Evolutionary conservation across 2,797 vertebrate species (phyloP), one percentile per base, ranked within the genome.

Genomic region (Macrochelys suwanniensis): DNA sequence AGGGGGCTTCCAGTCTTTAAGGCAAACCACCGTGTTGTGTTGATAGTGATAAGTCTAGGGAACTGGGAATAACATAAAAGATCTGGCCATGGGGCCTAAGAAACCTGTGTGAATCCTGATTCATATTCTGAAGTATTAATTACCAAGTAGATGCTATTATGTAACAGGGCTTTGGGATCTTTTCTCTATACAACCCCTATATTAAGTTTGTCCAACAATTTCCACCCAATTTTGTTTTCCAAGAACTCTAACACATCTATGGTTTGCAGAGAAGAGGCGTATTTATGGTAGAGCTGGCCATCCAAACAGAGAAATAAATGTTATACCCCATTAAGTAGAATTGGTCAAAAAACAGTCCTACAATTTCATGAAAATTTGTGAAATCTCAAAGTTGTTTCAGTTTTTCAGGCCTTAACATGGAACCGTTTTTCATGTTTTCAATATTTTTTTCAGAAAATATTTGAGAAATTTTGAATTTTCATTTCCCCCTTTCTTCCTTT

Each of bases 381-480:
- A 71, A 71, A 71, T 37, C 37, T 71, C 17, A 71, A 71, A 9
- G 17, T 23, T 71, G 8, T 23, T 68, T 68, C n/a, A 23, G 5
- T 71, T 71, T 71, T 68, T n/a, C 65, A 71, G 0, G 1, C 1
- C 12, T 78, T 81, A 42, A 53, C 42, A 90, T 3, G 0, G 2
- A 87, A 17, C 3, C 11, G 0, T 0, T 11, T 83, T 88, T 89
- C 1, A 0, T 51, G 89, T 5, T 87, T 92, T 56, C 12, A 87
- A 53, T 71, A 5, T 65, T 65, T 71, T 19, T 0, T 84, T 85
- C 68, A 71, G 5, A 25, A 10, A 47, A 12, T 83, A 81, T 2
- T 2, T 3, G 0, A 2, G 1, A 37, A 47, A 28, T n/a, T 1
- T 42, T 65, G 53, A 61, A 45, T 54, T 10, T 28, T 28, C 25